phyloP scores from a whole-genome alignment of 2,888 invertebrate genomes.

The Sarcophaga subvicina region DNA sequence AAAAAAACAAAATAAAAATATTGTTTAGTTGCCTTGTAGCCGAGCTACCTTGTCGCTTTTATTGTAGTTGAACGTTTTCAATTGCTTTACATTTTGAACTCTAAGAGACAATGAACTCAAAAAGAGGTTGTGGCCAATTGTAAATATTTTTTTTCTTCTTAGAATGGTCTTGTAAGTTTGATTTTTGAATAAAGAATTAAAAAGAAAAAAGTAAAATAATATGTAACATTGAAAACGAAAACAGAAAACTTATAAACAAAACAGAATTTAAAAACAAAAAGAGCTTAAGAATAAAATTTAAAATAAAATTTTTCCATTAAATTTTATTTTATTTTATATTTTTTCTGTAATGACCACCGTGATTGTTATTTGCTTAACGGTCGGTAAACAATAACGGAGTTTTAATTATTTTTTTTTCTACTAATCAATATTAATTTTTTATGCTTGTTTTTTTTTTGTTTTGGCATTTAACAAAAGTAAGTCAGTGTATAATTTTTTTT shows the following conservation, averaged over 20 bases:
- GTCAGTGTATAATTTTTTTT: slow-evolving; percentile 39
- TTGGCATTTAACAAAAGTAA: slow-evolving; percentile 53
- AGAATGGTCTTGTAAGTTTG: too few species aligned
- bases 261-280: too few species aligned
- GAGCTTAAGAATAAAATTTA: too few species aligned
- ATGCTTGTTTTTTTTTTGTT: slow-evolving; percentile 14
- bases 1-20: not conserved
- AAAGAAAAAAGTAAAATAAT: too few species aligned
- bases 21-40: not conserved
- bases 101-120: slow-evolving; percentile 10
- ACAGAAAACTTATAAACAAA: too few species aligned
- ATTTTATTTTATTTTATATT: too few species aligned
- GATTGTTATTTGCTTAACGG: not conserved
- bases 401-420: not conserved
- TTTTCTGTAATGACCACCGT: too few species aligned
- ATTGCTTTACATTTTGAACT: slow-evolving; percentile 9
- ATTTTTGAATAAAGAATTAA: too few species aligned
- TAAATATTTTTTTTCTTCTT: too few species aligned
- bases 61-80: slow-evolving; percentile 9
- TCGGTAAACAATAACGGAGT: too few species aligned
- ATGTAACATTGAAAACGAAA: too few species aligned
- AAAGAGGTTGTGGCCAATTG: slow-evolving; percentile 19
- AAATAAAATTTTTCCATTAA: too few species aligned
- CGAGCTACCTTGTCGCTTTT: not conserved
- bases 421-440: not conserved